These are phyloP conservation scores for Isotomurus palustris DNA, from an alignment of 2,888 invertebrate genomes.

Conservation along the genomic window DNA sequence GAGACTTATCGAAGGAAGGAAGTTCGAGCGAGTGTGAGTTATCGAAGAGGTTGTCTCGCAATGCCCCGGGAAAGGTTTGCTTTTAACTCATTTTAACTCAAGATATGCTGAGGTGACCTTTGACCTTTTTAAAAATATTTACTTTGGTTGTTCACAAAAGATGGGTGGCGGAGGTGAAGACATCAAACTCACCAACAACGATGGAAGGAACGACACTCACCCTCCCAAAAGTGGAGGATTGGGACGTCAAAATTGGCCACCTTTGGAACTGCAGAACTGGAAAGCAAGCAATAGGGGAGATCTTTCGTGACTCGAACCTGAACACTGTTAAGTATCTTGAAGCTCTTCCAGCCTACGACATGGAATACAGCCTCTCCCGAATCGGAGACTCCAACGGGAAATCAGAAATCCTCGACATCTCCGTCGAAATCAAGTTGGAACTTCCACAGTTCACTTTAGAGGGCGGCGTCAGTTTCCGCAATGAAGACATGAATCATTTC, in stretches of 20 bases:
- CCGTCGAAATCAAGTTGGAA: slow-evolving; percentile 1
- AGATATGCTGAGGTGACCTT: not conserved
- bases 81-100: not conserved
- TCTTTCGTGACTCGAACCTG: too few species aligned
- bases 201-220: not conserved
- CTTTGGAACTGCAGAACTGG: not conserved
- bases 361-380: not conserved
- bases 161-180: not conserved
- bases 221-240: not conserved
- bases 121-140: not conserved
- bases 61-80: too few species aligned
- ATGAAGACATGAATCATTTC: not conserved
- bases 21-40: too few species aligned
- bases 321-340: slow-evolving; percentile 7
- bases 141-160: not conserved
- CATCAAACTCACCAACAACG: not conserved
- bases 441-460: not conserved
- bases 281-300: not conserved
- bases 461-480: not conserved
- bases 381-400: not conserved
- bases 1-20: too few species aligned
- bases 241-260: not conserved
- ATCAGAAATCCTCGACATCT: not conserved
- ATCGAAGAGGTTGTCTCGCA: too few species aligned
- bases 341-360: not conserved